Conservation (phyloP, 2,113 vertebrate species). For the Marmota flaviventris region DNA sequence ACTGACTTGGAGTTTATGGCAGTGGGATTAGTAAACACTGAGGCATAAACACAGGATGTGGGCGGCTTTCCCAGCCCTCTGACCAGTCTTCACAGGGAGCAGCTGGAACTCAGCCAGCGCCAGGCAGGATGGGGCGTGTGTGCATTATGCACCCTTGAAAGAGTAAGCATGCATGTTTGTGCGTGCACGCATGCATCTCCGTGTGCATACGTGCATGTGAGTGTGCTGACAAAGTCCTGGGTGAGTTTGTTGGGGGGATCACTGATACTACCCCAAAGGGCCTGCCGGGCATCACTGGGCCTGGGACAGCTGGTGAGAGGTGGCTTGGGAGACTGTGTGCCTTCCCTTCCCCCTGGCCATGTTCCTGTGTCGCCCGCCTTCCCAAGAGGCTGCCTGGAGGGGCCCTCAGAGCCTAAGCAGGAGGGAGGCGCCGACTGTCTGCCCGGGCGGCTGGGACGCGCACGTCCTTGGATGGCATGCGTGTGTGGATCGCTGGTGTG, state of each 20-base stretch:
- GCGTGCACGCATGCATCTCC: too few relatives aligned
- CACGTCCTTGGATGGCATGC: too few relatives aligned
- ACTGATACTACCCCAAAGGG: neutral
- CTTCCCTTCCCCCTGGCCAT: neutral
- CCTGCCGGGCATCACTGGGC: neutral
- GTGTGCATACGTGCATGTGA: too few relatives aligned
- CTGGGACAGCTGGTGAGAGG: neutral
- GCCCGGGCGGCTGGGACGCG: too few relatives aligned
- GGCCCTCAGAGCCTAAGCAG: too few relatives aligned
- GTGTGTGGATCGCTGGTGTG: too few relatives aligned
- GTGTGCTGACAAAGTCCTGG: too few relatives aligned
- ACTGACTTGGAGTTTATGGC: conserved; percentile 41
- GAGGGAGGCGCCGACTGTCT: neutral
- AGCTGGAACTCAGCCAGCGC: neutral
- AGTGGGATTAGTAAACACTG: conserved; percentile 55
- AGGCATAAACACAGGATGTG: conserved; percentile 61
- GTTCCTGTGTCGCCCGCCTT: neutral
- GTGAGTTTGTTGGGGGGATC: neutral
- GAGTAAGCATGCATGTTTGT: neutral
- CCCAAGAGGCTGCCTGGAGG: neutral
- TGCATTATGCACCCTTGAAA: neutral
- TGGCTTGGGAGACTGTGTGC: too few relatives aligned
- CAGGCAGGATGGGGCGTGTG: neutral
- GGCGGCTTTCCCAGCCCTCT: conserved; percentile 51
- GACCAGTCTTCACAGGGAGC: neutral